phyloP scores from a whole-genome alignment of 92 coral and sea anemone genomes.

The Desmophyllum pertusum region DNA sequence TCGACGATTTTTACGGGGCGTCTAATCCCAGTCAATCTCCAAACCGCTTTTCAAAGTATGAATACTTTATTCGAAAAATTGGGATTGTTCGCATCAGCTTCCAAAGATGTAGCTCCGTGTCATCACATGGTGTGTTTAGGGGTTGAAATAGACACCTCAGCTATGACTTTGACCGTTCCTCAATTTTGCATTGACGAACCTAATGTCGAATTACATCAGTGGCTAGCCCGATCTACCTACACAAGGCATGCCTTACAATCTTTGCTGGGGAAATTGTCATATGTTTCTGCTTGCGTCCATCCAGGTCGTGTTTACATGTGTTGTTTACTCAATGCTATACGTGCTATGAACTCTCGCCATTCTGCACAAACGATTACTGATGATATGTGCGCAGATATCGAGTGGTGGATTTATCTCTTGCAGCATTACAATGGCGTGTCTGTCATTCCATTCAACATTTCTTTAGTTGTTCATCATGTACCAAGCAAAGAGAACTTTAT shows the following conservation, averaged over 20 bases:
- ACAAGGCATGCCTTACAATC: conserved; percentile 37
- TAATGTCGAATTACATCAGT: conserved; percentile 20
- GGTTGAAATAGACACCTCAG: conserved; percentile 43
- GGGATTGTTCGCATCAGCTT: conserved; percentile 50
- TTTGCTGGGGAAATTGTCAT: conserved; percentile 56
- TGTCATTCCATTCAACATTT: conserved; percentile 7
- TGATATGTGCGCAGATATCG: neutral
- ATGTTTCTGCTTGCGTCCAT: conserved; percentile 25
- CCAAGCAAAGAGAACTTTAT: conserved; percentile 19
- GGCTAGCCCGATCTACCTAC: conserved; percentile 24
- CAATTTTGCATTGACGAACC: conserved; percentile 47
- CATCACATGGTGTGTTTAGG: conserved; percentile 55
- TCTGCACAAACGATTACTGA: neutral
- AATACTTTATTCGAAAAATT: conserved; percentile 26
- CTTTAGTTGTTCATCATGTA: conserved; percentile 30
- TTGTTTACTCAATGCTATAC: conserved; percentile 10
- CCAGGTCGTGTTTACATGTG: conserved; percentile 34
- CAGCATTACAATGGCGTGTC: conserved; percentile 32
- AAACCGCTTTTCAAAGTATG: neutral
- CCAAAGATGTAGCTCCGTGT: conserved; percentile 52
- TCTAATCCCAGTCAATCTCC: neutral
- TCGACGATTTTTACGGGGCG: neutral
- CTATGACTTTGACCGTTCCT: conserved; percentile 59
- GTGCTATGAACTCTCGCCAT: neutral
- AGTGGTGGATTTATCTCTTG: neutral